Conservation (phyloP, 2,797 vertebrate genomes). For the Trachurus trachurus region DNA sequence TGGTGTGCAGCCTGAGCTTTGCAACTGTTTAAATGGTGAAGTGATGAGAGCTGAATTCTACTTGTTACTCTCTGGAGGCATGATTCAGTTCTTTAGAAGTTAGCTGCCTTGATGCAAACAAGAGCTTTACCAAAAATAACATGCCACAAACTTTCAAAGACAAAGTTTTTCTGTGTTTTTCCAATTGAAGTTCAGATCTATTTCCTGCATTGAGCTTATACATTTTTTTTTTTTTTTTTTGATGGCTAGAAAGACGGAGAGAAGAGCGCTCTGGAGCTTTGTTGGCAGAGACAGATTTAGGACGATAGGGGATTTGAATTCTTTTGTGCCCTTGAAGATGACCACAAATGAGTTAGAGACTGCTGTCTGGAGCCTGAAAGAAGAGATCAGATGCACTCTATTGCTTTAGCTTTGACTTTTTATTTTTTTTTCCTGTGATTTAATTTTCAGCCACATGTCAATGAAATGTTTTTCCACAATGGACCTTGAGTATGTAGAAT, state of each 20-base stretch:
- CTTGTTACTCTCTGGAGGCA: constrained; percentile 71
- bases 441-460: constrained; percentile 23
- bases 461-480: constrained; percentile 27
- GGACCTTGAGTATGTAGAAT: constrained; percentile 24
- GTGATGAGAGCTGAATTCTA: constrained; percentile 61
- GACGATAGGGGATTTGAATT: constrained; percentile 69
- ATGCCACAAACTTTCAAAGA: constrained; percentile 74
- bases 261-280: constrained; percentile 58
- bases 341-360: constrained; percentile 65
- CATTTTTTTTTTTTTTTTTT: constrained; percentile 49
- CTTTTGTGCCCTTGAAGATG: constrained; percentile 68
- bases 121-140: constrained; percentile 81
- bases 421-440: background rate
- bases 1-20: constrained; percentile 57
- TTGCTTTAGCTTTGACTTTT: constrained; percentile 18
- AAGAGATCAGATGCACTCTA: constrained; percentile 33
- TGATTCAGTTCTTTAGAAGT: constrained; percentile 70
- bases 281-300: constrained; percentile 74
- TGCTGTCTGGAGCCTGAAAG: constrained; percentile 39
- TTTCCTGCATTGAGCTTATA: constrained; percentile 66
- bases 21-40: constrained; percentile 66
- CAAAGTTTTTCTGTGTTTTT: constrained; percentile 52
- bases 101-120: constrained; percentile 77
- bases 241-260: constrained; percentile 54
- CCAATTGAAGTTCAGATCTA: constrained; percentile 70